A percentile compares a stretch with the other conserved stretches of the same genome.
phyloP scores from a whole-genome alignment of 2,797 vertebrate genomes.

The Pseudochromis fuscus region DNA sequence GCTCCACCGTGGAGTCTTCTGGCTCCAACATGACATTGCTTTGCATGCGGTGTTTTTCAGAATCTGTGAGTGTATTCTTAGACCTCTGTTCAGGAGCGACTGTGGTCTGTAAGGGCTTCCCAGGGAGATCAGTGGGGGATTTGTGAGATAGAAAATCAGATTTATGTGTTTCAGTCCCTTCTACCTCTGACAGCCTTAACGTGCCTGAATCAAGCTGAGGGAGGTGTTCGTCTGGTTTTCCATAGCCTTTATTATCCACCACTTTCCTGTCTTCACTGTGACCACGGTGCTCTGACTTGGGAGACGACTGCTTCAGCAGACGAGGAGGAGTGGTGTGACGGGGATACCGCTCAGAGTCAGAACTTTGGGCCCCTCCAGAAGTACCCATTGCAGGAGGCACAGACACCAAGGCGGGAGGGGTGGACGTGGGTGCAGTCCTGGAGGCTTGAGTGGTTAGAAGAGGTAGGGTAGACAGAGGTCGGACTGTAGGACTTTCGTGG shows the following conservation, averaged over 20 bases:
- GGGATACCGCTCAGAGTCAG: constrained; percentile 46
- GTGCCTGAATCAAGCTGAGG: constrained; percentile 50
- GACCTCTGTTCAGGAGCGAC: constrained; percentile 48
- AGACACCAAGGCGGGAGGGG: constrained; percentile 75
- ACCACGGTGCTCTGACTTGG: constrained; percentile 51
- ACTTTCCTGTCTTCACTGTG: constrained; percentile 43
- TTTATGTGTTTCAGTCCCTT: constrained; percentile 43
- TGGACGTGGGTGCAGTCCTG: constrained; percentile 74
- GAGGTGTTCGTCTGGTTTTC: constrained; percentile 46
- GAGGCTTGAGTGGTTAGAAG: constrained; percentile 82
- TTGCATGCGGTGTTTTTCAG: constrained; percentile 51
- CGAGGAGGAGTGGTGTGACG: constrained; percentile 37
- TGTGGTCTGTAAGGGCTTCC: constrained; percentile 43
- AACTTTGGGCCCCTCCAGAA: constrained; percentile 55
- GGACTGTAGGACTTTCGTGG: constrained; percentile 66
- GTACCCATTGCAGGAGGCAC: constrained; percentile 57
- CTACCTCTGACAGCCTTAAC: constrained; percentile 23
- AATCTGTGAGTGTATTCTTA: constrained; percentile 34
- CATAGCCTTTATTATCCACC: constrained; percentile 37
- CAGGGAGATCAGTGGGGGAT: constrained; percentile 54
- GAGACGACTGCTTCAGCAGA: constrained; percentile 39
- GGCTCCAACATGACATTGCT: constrained; percentile 39
- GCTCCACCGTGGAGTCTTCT: constrained; percentile 45
- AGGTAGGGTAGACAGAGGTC: constrained; percentile 79
- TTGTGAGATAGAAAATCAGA: constrained; percentile 36